Conservation (phyloP, 1,140 invertebrate species). For the Platorchestia sp. region DNA sequence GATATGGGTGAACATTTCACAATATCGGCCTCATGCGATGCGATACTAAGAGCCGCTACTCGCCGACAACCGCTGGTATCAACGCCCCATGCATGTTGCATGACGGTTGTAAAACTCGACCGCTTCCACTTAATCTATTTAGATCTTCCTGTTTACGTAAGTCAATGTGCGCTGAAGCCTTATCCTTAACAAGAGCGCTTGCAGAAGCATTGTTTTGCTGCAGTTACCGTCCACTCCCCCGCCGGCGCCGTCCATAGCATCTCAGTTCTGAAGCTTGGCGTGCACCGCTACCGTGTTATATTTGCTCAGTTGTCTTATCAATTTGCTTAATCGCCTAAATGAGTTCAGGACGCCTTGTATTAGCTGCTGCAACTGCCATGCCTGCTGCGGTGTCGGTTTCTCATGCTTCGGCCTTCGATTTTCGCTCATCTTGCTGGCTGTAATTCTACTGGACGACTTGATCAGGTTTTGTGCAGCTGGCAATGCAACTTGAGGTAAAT, state of each 20-base stretch:
- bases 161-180: background rate
- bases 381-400: background rate
- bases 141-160: background rate
- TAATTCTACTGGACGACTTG: too few species aligned
- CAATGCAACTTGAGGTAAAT: background rate
- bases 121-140: background rate
- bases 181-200: background rate
- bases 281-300: background rate
- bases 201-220: background rate
- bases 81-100: background rate
- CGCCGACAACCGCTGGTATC: too few species aligned
- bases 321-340: background rate
- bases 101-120: background rate
- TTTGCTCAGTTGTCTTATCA: background rate
- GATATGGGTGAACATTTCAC: too few species aligned
- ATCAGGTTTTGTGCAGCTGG: background rate
- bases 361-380: background rate
- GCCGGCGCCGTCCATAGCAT: background rate
- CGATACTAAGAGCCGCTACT: too few species aligned
- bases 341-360: background rate
- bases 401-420: background rate
- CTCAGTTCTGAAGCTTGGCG: background rate
- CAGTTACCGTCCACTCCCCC: background rate
- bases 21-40: too few species aligned
- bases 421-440: too few species aligned